Conservation (phyloP, 2,797 vertebrate genomes). For the Acanthis flammea region DNA sequence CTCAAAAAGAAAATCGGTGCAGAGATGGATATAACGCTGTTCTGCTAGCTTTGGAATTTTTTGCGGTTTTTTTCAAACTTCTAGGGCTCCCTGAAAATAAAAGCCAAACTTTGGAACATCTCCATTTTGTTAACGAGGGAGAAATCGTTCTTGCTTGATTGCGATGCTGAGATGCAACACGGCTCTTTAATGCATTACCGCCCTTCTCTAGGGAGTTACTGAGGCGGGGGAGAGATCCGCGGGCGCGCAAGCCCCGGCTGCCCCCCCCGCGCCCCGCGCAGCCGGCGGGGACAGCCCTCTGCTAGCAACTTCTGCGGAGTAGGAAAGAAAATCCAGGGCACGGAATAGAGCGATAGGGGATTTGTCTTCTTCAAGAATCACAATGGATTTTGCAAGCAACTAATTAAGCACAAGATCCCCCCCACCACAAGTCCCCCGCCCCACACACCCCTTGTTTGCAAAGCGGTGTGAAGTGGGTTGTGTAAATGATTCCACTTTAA, state of each 20-base stretch:
- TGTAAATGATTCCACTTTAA: constrained; percentile 42
- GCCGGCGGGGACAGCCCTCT: not conserved
- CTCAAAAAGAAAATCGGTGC: not conserved
- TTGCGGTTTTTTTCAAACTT: not conserved
- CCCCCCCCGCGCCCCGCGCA: not conserved
- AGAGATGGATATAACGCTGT: not conserved
- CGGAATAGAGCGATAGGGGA: not conserved
- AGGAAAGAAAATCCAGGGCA: not conserved
- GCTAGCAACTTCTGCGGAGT: not conserved
- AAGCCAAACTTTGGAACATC: not conserved
- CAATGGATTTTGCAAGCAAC: constrained; percentile 30
- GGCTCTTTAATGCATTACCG: accelerated
- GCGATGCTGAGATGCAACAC: not conserved
- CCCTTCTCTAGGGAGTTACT: not conserved
- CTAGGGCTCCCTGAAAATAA: not conserved
- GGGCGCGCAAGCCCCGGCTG: not conserved
- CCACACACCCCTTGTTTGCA: not conserved
- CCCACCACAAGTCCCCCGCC: too few relatives aligned
- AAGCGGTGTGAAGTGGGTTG: not conserved
- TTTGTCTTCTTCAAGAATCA: constrained; percentile 4
- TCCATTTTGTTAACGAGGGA: not conserved
- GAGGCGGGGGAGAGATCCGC: not conserved
- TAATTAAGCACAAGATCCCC: not conserved
- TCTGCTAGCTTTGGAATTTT: not conserved
- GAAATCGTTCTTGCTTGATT: not conserved